phyloP scores from a whole-genome alignment of 2,113 vertebrate genomes.

The Rutilus rutilus region DNA sequence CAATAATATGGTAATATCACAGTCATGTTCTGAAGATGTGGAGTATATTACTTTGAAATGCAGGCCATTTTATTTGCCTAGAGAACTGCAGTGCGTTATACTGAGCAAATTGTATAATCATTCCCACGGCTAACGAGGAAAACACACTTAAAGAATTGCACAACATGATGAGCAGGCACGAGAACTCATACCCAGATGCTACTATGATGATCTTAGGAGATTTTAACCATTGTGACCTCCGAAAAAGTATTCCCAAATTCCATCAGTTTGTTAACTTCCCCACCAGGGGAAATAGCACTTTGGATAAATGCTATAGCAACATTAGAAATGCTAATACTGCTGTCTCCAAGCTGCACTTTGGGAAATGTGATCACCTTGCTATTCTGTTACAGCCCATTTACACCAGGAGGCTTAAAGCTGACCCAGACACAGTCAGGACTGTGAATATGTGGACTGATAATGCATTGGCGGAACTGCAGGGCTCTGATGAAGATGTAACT shows the following conservation, averaged over 20 bases:
- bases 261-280: slow-evolving; percentile 24
- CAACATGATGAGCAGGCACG: not conserved
- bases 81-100: too few species aligned
- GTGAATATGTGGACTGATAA: slow-evolving; percentile 29
- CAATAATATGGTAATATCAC: too few species aligned
- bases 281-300: not conserved
- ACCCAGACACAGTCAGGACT: slow-evolving; percentile 31
- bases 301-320: slow-evolving; percentile 7
- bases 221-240: not conserved
- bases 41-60: too few species aligned
- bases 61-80: too few species aligned
- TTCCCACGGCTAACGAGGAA: too few species aligned
- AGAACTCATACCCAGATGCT: not conserved
- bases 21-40: too few species aligned
- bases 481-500: too few species aligned
- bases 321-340: not conserved
- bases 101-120: too few species aligned
- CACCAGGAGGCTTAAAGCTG: slow-evolving; percentile 17
- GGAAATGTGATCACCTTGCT: slow-evolving; percentile 22
- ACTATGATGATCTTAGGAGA: not conserved
- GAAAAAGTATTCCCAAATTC: not conserved
- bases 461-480: slow-evolving; percentile 5
- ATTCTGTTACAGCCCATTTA: not conserved
- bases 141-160: not conserved
- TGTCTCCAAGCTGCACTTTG: slow-evolving; percentile 26